Conservation (phyloP, 2,888 invertebrate species). For the Diaprepes abbreviatus region DNA sequence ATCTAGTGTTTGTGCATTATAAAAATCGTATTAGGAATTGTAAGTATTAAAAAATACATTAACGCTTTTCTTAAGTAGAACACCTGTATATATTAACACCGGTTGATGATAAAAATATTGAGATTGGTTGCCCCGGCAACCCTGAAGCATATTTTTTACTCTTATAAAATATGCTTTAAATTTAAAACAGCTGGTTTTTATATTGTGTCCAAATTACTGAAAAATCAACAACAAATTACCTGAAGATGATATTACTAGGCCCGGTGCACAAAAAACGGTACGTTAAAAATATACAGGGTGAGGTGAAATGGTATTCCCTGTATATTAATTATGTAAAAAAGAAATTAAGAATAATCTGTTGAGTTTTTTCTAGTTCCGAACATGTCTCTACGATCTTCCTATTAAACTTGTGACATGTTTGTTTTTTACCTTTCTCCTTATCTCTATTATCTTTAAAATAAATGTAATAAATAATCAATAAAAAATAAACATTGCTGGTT, state of each 20-base stretch:
- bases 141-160: too few species aligned
- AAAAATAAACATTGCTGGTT: constrained; percentile 51
- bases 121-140: too few species aligned
- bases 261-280: constrained; percentile 17
- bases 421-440: constrained; percentile 45
- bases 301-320: background rate
- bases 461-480: constrained; percentile 46
- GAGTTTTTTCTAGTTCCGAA: constrained; percentile 31
- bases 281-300: constrained; percentile 7
- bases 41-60: too few species aligned
- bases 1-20: too few species aligned
- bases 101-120: too few species aligned
- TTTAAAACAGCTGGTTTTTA: background rate
- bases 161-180: too few species aligned
- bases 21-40: too few species aligned
- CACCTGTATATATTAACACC: too few species aligned
- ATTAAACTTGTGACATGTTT: constrained; percentile 40
- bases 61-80: too few species aligned
- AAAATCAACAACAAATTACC: background rate
- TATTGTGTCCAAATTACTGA: constrained; percentile 8
- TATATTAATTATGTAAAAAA: constrained; percentile 12
- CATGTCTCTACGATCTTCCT: constrained; percentile 46
- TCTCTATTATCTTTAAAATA: constrained; percentile 43
- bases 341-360: background rate
- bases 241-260: constrained; percentile 7